Percentiles rank a stretch among this genome's conserved stretches.
phyloP scores from a whole-genome alignment of 2,888 invertebrate genomes.

The Eremobia ochroleuca region DNA sequence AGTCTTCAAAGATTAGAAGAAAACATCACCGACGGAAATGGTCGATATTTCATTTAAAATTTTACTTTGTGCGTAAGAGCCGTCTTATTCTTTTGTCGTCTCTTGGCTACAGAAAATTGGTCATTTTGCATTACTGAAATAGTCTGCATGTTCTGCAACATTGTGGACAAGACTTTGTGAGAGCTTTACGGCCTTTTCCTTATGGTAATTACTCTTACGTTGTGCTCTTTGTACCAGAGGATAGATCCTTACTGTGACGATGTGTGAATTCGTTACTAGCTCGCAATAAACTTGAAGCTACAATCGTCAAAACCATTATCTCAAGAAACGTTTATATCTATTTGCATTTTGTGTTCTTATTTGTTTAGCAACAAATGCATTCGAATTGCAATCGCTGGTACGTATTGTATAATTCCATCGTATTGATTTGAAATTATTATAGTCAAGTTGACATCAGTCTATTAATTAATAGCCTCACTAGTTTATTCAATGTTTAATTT shows the following conservation, averaged over 20 bases:
- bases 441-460: constrained; percentile 31
- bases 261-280: constrained; percentile 60
- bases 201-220: constrained; percentile 51
- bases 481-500: constrained; percentile 43
- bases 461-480: constrained; percentile 32
- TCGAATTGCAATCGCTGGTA: constrained; percentile 45
- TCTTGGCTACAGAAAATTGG: constrained; percentile 53
- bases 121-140: constrained; percentile 65
- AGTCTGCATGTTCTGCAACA: constrained; percentile 67
- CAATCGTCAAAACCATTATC: constrained; percentile 41
- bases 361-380: constrained; percentile 50
- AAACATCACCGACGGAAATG: constrained; percentile 56
- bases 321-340: constrained; percentile 4
- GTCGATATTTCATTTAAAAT: constrained; percentile 54
- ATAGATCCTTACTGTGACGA: constrained; percentile 60
- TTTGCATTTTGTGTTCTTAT: constrained; percentile 30
- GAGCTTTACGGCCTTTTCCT: constrained; percentile 56
- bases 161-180: constrained; percentile 61
- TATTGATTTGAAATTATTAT: constrained; percentile 27
- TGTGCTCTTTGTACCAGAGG: constrained; percentile 58
- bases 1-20: constrained; percentile 61
- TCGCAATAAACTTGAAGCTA: constrained; percentile 37
- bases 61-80: constrained; percentile 58
- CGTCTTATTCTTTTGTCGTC: constrained; percentile 57
- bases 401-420: constrained; percentile 50